Percentiles rank a stretch among this genome's conserved stretches.
These are phyloP conservation scores for Melanogrammus aeglefinus DNA, from an alignment of 2,797 vertebrate genomes.

Conservation along the genomic window DNA sequence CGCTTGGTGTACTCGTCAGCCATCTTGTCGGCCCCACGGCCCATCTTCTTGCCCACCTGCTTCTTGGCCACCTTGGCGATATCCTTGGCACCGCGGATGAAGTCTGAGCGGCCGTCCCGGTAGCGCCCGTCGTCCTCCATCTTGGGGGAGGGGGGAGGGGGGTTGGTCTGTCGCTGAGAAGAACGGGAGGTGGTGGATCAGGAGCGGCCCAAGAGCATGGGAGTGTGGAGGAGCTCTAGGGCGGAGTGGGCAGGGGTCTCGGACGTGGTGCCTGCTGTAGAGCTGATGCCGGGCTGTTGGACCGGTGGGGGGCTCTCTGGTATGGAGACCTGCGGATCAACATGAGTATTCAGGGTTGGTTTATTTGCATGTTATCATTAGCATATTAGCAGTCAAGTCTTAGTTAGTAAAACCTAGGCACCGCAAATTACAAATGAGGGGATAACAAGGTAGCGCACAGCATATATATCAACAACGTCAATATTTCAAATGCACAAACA, in stretches of 20 bases:
- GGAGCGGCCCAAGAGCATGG: slow-evolving; percentile 65
- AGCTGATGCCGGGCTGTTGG: slow-evolving; percentile 24
- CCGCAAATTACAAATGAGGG: not conserved
- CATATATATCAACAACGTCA: not conserved
- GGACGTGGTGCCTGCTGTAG: slow-evolving; percentile 40
- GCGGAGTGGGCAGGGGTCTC: slow-evolving; percentile 17
- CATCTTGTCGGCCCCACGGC: slow-evolving; percentile 83
- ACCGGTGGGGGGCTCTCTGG: slow-evolving; percentile 15
- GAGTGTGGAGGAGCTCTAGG: slow-evolving; percentile 35
- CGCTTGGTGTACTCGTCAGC: slow-evolving; percentile 92
- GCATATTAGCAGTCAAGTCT: not conserved
- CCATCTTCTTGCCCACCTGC: slow-evolving; percentile 89
- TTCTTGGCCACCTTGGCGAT: slow-evolving; percentile 95
- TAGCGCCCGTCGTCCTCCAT: slow-evolving; percentile 91
- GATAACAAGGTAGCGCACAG: not conserved
- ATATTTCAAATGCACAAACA: not conserved
- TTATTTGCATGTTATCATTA: not conserved
- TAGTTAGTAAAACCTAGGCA: not conserved
- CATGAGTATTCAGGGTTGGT: slow-evolving; percentile 26
- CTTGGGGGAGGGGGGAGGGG: slow-evolving; percentile 29
- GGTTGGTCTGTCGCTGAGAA: slow-evolving; percentile 12
- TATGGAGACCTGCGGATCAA: slow-evolving; percentile 40
- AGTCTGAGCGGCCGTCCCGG: slow-evolving; percentile 85
- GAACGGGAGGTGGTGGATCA: slow-evolving; percentile 51
- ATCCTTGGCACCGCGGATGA: slow-evolving; percentile 95